Percentiles rank a stretch among this genome's conserved stretches.
Evolutionary conservation across 2,113 vertebrate genomes (phyloP).

Genomic region (Rhadina sibilatrix): DNA sequence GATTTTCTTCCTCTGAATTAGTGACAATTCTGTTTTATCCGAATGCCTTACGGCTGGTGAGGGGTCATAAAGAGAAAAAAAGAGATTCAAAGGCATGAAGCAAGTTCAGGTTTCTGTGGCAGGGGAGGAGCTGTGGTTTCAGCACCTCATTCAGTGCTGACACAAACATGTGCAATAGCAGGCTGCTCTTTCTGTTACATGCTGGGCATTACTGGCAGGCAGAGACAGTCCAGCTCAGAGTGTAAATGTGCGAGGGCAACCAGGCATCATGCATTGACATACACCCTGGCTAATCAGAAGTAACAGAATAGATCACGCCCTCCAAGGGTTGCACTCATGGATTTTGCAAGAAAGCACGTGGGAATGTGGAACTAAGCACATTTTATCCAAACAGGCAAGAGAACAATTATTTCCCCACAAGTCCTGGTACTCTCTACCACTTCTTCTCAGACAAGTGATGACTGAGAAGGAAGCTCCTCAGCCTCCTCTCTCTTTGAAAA

Average conservation of each 20-base stretch:
- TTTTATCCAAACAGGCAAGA: neutral
- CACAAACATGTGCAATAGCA: accelerated
- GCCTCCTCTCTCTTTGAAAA: neutral
- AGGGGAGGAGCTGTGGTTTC: neutral
- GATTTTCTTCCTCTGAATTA: neutral
- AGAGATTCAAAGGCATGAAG: neutral
- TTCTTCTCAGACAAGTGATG: neutral
- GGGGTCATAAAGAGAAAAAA: neutral
- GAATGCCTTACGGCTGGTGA: neutral
- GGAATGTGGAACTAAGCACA: neutral
- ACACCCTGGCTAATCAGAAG: neutral
- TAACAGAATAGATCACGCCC: neutral
- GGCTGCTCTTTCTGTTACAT: neutral
- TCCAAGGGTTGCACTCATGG: accelerated
- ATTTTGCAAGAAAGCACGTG: neutral
- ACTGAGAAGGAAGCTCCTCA: neutral
- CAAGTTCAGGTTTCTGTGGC: neutral
- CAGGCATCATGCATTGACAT: accelerated
- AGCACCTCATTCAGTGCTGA: accelerated
- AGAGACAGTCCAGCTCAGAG: accelerated
- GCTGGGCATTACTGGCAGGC: neutral
- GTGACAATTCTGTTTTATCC: neutral
- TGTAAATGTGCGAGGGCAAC: accelerated
- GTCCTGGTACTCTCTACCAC: neutral
- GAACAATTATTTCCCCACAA: accelerated